These are phyloP conservation scores for Pristis pectinata DNA, from an alignment of 2,797 vertebrate species.

Conservation along the genomic window DNA sequence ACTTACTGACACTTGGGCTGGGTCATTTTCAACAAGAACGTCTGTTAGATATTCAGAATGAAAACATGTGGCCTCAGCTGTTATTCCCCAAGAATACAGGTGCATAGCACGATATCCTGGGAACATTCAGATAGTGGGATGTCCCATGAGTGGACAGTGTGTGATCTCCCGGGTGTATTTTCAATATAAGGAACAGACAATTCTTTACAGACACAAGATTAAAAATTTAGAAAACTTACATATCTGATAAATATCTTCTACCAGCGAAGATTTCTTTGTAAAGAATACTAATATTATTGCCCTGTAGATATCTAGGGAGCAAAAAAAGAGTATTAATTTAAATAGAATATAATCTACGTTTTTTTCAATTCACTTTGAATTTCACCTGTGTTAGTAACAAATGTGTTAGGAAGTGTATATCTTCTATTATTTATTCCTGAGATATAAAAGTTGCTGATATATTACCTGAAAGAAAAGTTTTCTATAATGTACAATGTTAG, in stretches of 20 bases:
- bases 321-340: background rate
- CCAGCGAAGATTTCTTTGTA: conserved; percentile 59
- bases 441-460: background rate
- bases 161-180: background rate
- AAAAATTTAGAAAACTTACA: conserved; percentile 54
- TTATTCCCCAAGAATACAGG: background rate
- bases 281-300: conserved; percentile 60
- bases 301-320: conserved; percentile 58
- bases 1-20: background rate
- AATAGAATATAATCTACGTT: background rate
- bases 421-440: background rate
- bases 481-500: background rate
- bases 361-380: background rate
- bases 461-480: background rate
- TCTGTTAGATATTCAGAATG: background rate
- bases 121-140: background rate
- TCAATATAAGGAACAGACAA: background rate
- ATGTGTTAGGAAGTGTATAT: background rate
- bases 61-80: background rate
- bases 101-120: too few species aligned
- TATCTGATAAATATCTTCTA: conserved; percentile 54
- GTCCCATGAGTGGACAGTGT: background rate
- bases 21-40: background rate
- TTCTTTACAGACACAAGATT: background rate
- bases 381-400: background rate